phyloP scores from a whole-genome alignment of 2,888 invertebrate genomes.

The Chloroclystis v-ata region DNA sequence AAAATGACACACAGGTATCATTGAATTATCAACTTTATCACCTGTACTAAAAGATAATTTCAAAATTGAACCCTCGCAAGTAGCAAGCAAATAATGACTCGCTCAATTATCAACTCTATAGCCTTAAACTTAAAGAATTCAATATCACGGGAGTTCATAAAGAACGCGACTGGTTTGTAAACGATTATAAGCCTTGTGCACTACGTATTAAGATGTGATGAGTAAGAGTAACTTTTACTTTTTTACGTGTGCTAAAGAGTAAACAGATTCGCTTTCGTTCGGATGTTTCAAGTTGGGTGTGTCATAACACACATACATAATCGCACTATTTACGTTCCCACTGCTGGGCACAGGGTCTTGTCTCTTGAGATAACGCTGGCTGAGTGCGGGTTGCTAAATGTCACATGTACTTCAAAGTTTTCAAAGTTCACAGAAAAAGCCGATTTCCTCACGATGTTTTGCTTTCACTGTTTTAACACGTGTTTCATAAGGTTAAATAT shows the following conservation, averaged over 20 bases:
- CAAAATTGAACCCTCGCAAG: background rate
- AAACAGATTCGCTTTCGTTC: slow-evolving; percentile 57
- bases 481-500: too few relatives aligned
- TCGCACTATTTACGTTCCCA: too few relatives aligned
- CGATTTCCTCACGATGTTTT: too few relatives aligned
- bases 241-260: slow-evolving; percentile 42
- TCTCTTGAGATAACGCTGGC: too few relatives aligned
- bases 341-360: too few relatives aligned
- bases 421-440: too few relatives aligned
- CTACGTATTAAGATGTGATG: slow-evolving; percentile 13
- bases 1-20: slow-evolving; percentile 30
- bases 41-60: too few relatives aligned
- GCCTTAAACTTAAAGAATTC: background rate
- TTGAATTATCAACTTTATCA: slow-evolving; percentile 26
- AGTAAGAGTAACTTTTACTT: slow-evolving; percentile 46
- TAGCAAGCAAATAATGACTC: background rate
- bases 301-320: too few relatives aligned
- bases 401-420: too few relatives aligned
- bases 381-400: too few relatives aligned
- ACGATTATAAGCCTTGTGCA: slow-evolving; percentile 32
- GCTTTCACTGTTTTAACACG: too few relatives aligned
- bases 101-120: background rate
- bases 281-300: slow-evolving; percentile 16
- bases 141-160: background rate
- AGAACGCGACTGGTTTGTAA: background rate